These are phyloP conservation scores for Centropus bengalensis DNA, from an alignment of 2,113 vertebrate genomes.

Conservation along the genomic window DNA sequence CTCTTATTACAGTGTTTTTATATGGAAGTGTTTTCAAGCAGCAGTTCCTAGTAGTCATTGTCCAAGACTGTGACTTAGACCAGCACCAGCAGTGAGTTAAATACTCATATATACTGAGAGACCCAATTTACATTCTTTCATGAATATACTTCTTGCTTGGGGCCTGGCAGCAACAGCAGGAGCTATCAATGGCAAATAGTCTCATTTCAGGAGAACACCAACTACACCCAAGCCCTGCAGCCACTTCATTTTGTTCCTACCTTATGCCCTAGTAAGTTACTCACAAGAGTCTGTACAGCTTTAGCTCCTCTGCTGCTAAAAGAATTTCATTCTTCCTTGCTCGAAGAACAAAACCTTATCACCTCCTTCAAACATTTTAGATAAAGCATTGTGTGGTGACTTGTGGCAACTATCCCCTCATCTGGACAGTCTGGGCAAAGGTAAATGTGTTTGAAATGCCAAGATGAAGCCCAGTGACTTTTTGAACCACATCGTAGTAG, in stretches of 20 bases:
- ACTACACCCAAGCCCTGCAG: neutral
- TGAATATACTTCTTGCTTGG: neutral
- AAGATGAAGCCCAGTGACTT: conserved; percentile 14
- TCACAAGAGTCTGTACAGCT: neutral
- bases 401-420: neutral
- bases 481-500: neutral
- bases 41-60: neutral
- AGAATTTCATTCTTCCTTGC: neutral
- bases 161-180: neutral
- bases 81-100: neutral
- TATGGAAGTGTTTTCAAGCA: neutral
- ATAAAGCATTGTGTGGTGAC: neutral
- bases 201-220: neutral
- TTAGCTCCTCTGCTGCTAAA: neutral
- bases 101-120: neutral
- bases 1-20: neutral
- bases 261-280: neutral
- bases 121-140: neutral
- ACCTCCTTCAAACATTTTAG: neutral
- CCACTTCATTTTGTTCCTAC: neutral
- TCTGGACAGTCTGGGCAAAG: neutral
- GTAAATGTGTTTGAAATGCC: conserved; percentile 33
- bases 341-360: neutral
- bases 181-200: conserved; percentile 2
- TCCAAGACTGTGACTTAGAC: neutral